Percentiles rank a stretch among this genome's conserved stretches.
Conservation (phyloP, 2,888 invertebrate genomes). For the Octonoba sinensis region DNA sequence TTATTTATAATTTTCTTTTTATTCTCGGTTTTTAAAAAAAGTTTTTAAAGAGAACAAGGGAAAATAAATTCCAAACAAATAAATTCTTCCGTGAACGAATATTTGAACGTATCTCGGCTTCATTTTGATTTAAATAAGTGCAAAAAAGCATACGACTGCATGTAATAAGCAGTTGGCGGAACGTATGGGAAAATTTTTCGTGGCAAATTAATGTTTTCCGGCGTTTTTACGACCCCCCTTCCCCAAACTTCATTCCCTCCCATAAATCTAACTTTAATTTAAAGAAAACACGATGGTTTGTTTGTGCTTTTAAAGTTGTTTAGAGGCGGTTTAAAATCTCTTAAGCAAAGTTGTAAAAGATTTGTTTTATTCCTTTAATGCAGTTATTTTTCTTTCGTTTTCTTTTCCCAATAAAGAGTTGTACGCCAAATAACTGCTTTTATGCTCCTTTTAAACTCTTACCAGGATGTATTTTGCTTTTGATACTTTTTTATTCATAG, state of each 20-base stretch:
- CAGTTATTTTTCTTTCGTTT: no score
- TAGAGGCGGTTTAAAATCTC: constrained; percentile 15
- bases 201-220: constrained; percentile 39
- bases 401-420: no score
- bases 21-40: no score
- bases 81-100: constrained; percentile 30
- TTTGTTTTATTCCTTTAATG: no score
- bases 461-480: no score
- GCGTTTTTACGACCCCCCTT: neutral
- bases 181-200: constrained; percentile 2
- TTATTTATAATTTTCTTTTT: constrained; percentile 39
- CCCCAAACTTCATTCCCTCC: neutral
- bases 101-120: constrained; percentile 47
- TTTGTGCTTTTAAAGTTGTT: constrained; percentile 16
- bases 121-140: constrained; percentile 60
- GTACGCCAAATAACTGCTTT: no score
- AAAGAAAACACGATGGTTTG: constrained; percentile 23
- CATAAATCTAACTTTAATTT: constrained; percentile 35
- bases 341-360: constrained; percentile 14
- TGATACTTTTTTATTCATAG: no score
- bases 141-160: constrained; percentile 18
- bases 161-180: neutral
- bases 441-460: no score
- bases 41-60: neutral
- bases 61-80: constrained; percentile 26